These are phyloP conservation scores for Bovichtus diacanthus DNA, from an alignment of 2,797 vertebrate genomes.

Conservation along the genomic window DNA sequence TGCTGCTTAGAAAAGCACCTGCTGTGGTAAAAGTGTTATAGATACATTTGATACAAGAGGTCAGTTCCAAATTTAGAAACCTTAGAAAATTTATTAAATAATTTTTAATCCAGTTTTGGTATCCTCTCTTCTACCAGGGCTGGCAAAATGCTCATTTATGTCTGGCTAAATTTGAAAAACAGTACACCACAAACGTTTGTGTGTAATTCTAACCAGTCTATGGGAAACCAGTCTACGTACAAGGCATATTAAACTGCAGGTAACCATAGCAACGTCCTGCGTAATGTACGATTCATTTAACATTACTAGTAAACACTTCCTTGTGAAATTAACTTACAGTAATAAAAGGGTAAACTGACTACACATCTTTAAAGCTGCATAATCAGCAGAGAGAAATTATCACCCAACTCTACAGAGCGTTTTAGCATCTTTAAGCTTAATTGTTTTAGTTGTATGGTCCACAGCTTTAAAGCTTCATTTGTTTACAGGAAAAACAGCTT, in stretches of 20 bases:
- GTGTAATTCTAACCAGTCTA: not conserved
- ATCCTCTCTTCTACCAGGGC: not conserved
- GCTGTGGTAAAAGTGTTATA: not conserved
- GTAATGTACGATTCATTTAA: not conserved
- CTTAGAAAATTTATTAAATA: slow-evolving; percentile 1
- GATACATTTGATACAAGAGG: not conserved
- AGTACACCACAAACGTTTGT: not conserved
- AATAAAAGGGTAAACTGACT: not conserved
- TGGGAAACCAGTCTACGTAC: not conserved
- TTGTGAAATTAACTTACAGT: not conserved
- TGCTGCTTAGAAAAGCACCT: not conserved
- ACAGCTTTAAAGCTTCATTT: not conserved
- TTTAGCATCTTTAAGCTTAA: slow-evolving; percentile 1
- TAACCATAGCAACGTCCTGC: slow-evolving; percentile 19
- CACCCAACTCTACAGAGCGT: not conserved
- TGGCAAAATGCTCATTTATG: not conserved
- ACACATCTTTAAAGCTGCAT: not conserved
- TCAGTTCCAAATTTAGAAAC: slow-evolving; percentile 3
- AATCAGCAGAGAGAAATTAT: not conserved
- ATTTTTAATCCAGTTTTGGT: slow-evolving; percentile 1
- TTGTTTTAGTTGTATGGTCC: slow-evolving; percentile 2
- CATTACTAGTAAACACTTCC: not conserved
- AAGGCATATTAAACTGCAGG: slow-evolving; percentile 5
- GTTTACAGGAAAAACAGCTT: not conserved
- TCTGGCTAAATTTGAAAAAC: not conserved